Conservation (phyloP, 2,888 invertebrate species). For the Beris morrisii region DNA sequence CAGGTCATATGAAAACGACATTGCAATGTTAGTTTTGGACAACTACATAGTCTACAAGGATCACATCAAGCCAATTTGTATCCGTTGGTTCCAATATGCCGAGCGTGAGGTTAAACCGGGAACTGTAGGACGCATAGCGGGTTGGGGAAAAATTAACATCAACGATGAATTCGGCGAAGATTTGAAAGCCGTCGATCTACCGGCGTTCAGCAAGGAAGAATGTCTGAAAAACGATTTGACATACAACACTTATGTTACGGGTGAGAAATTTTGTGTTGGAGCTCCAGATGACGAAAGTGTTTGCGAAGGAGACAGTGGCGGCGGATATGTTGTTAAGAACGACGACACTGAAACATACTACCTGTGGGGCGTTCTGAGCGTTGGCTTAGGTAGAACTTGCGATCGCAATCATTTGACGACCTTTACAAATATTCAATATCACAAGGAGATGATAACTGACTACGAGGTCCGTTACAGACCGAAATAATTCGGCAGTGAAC, state of each 20-base stretch:
- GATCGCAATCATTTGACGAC: constrained; percentile 33
- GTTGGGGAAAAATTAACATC: constrained; percentile 42
- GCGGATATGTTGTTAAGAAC: constrained; percentile 39
- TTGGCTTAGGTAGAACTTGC: constrained; percentile 28
- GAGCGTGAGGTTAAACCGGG: constrained; percentile 28
- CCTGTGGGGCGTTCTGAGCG: constrained; percentile 47
- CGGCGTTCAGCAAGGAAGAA: constrained; percentile 37
- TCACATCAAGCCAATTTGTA: constrained; percentile 52
- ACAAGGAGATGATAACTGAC: constrained; percentile 28
- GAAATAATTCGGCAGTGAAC: constrained; percentile 4
- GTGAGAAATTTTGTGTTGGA: constrained; percentile 45
- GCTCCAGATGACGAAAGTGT: constrained; percentile 39
- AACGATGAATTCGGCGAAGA: constrained; percentile 33
- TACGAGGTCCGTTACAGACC: constrained; percentile 22
- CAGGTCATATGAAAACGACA: constrained; percentile 47
- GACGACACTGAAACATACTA: constrained; percentile 33
- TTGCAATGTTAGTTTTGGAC: constrained; percentile 49
- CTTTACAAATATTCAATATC: constrained; percentile 41
- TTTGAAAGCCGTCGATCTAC: constrained; percentile 39
- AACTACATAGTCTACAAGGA: constrained; percentile 45
- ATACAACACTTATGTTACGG: constrained; percentile 42
- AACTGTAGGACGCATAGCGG: constrained; percentile 40
- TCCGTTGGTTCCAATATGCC: constrained; percentile 42
- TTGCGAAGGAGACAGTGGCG: constrained; percentile 42
- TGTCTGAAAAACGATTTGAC: constrained; percentile 40